These are phyloP conservation scores for Drosophila ananassae DNA, from an alignment of 1,140 invertebrate genomes.

Conservation along the genomic window DNA sequence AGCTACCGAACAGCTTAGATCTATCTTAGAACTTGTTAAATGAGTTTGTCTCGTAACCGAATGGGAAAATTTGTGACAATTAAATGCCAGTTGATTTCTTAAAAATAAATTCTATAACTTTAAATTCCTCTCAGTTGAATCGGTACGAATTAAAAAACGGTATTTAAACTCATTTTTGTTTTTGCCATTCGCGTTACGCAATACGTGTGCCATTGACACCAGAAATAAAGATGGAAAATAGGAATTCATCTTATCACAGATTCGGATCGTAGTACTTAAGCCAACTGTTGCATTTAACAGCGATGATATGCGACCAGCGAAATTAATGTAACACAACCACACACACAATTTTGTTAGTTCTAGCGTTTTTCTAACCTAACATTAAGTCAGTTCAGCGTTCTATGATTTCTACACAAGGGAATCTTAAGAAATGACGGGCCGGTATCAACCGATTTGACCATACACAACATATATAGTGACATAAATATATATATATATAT, in stretches of 20 bases:
- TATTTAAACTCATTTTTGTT: constrained; percentile 36
- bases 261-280: constrained; percentile 75
- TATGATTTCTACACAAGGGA: constrained; percentile 47
- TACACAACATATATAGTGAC: constrained; percentile 52
- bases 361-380: constrained; percentile 69
- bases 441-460: constrained; percentile 43
- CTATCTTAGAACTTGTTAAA: too few relatives aligned
- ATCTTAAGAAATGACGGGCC: constrained; percentile 25
- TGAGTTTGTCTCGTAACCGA: too few relatives aligned
- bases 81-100: too few relatives aligned
- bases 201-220: constrained; percentile 72
- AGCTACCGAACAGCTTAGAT: too few relatives aligned
- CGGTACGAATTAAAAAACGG: constrained; percentile 1
- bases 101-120: background rate
- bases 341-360: constrained; percentile 62
- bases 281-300: constrained; percentile 75
- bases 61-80: too few relatives aligned
- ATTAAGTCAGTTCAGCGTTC: constrained; percentile 70
- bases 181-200: constrained; percentile 72
- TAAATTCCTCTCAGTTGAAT: background rate
- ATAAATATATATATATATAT: constrained; percentile 31
- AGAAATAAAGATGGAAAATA: constrained; percentile 15
- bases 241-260: constrained; percentile 21
- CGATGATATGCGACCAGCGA: constrained; percentile 38
- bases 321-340: constrained; percentile 37